Conservation (phyloP, 2,888 invertebrate genomes). For the Poecilus cupreus region DNA sequence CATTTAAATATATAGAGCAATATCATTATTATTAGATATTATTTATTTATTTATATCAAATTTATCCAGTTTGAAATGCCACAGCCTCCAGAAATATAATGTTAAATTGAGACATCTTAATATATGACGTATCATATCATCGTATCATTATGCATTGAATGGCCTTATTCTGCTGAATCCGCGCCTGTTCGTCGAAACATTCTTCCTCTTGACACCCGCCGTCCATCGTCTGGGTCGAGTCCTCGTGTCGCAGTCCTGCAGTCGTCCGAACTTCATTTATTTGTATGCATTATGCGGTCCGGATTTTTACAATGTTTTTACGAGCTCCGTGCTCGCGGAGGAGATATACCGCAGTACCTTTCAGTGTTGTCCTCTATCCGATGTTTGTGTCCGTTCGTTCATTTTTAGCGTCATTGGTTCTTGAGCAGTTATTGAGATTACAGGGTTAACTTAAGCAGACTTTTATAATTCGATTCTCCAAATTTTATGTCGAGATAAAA, state of each 20-base stretch:
- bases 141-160: too few relatives aligned
- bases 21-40: too few relatives aligned
- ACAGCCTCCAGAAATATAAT: too few relatives aligned
- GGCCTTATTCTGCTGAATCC: background rate
- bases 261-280: slow-evolving; percentile 28
- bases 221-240: background rate
- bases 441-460: slow-evolving; percentile 1
- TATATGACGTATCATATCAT: too few relatives aligned
- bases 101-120: too few relatives aligned
- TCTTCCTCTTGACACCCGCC: background rate
- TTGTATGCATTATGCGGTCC: slow-evolving; percentile 49
- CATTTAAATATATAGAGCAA: too few relatives aligned
- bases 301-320: slow-evolving; percentile 51
- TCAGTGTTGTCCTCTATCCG: background rate
- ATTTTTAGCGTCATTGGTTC: slow-evolving; percentile 13
- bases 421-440: slow-evolving; percentile 35
- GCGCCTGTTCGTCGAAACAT: background rate
- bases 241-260: too few relatives aligned
- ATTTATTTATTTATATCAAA: too few relatives aligned
- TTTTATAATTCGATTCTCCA: slow-evolving; percentile 37
- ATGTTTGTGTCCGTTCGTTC: background rate
- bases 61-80: too few relatives aligned
- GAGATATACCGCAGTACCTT: slow-evolving; percentile 11
- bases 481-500: slow-evolving; percentile 35
- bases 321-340: slow-evolving; percentile 16